phyloP scores from a whole-genome alignment of 2,888 invertebrate genomes.

The Ophion ellenae region DNA sequence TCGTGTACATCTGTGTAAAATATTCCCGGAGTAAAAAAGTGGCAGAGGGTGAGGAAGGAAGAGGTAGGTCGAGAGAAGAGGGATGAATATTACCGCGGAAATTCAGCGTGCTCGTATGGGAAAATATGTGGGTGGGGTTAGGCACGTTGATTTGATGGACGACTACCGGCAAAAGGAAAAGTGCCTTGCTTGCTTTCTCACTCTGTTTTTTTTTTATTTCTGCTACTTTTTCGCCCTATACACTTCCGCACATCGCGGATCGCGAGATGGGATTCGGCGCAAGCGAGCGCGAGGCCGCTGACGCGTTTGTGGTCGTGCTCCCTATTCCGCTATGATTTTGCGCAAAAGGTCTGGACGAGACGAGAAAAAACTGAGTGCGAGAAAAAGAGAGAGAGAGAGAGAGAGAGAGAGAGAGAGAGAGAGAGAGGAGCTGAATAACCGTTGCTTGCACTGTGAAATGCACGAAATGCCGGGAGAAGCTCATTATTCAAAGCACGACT shows the following conservation, averaged over 20 bases:
- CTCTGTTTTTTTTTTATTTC: slow-evolving; percentile 17
- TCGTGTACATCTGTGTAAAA: slow-evolving; percentile 49
- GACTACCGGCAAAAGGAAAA: slow-evolving; percentile 62
- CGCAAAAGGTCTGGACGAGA: slow-evolving; percentile 39
- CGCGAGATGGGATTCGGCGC: slow-evolving; percentile 30
- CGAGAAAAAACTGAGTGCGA: slow-evolving; percentile 2
- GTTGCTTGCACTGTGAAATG: slow-evolving; percentile 29
- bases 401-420: slow-evolving; percentile 12
- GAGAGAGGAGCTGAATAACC: slow-evolving; percentile 33
- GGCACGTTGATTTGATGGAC: slow-evolving; percentile 69
- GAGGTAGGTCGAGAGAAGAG: neutral
- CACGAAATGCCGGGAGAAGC: slow-evolving; percentile 20
- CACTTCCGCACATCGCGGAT: slow-evolving; percentile 1
- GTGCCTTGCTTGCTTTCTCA: slow-evolving; percentile 41
- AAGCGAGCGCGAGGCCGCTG: slow-evolving; percentile 35
- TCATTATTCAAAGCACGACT: slow-evolving; percentile 53
- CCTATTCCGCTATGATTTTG: slow-evolving; percentile 38
- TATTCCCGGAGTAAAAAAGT: slow-evolving; percentile 12
- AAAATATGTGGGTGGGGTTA: slow-evolving; percentile 31
- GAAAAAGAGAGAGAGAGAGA: slow-evolving; percentile 11
- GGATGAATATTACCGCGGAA: slow-evolving; percentile 59
- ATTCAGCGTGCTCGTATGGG: slow-evolving; percentile 51
- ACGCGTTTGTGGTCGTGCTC: slow-evolving; percentile 48
- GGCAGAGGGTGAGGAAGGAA: neutral
- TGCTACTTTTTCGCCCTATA: slow-evolving; percentile 24